Evolutionary conservation across 64 coral and sea anemone genomes (phyloP).

Genomic region (Trachythela sp.): DNA sequence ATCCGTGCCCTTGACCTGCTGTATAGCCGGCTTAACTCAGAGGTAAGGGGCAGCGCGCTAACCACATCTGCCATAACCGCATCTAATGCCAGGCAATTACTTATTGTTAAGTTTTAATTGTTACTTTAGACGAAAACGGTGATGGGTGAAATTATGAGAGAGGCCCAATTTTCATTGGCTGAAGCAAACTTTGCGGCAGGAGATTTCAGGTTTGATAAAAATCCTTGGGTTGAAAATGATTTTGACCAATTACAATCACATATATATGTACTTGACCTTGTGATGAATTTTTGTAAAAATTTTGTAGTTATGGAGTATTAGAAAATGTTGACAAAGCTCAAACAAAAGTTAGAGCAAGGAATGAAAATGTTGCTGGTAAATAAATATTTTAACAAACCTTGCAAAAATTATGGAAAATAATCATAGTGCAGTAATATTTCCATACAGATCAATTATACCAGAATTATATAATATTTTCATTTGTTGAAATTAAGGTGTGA

Average conservation of each 20-base stretch:
- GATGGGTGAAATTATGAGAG: conserved; percentile 98
- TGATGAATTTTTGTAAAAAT: neutral
- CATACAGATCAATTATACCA: no score
- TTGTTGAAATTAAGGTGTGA: conserved; percentile 55
- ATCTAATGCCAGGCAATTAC: no score
- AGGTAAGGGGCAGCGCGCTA: no score
- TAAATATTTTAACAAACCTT: neutral
- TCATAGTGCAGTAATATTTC: no score
- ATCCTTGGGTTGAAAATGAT: neutral
- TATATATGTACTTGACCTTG: neutral
- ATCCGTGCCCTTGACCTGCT: no score
- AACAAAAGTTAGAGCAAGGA: conserved; percentile 80
- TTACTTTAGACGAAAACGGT: conserved; percentile 80
- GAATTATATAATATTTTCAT: neutral
- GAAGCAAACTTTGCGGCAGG: conserved; percentile 95
- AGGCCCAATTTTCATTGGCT: conserved; percentile 95
- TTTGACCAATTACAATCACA: neutral
- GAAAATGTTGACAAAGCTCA: conserved; percentile 99
- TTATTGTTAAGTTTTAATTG: no score
- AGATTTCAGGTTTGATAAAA: conserved; percentile 71
- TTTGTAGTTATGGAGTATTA: conserved; percentile 70
- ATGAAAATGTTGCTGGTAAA: conserved; percentile 94
- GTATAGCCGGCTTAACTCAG: no score
- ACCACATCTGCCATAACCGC: no score
- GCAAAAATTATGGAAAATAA: neutral